Evolutionary conservation across 1,140 invertebrate species (phyloP).

Genomic region (Drosophila bocqueti): DNA sequence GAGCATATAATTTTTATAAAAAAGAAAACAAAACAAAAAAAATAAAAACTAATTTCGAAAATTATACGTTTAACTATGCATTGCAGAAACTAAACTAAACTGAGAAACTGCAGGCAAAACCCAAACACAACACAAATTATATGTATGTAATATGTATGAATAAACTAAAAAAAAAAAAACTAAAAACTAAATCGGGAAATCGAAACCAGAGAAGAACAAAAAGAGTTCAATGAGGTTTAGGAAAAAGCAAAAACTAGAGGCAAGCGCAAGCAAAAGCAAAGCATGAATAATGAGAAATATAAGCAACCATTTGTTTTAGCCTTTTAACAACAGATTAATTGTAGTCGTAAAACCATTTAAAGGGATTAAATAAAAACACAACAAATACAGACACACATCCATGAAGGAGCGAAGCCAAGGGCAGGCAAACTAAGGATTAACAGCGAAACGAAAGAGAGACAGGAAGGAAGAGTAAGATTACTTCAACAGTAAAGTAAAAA

Average conservation of each 20-base stretch:
- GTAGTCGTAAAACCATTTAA: conserved; percentile 52
- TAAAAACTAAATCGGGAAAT: conserved; percentile 12
- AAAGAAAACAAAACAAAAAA: too few relatives aligned
- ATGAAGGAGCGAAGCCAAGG: neutral
- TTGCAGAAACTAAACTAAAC: conserved; percentile 40
- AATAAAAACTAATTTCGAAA: conserved; percentile 23
- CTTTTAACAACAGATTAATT: conserved; percentile 47
- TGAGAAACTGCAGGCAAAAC: conserved; percentile 20
- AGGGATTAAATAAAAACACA: conserved; percentile 35
- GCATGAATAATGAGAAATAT: conserved; percentile 7
- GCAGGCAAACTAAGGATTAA: conserved; percentile 10
- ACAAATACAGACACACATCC: neutral
- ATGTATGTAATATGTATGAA: conserved; percentile 36
- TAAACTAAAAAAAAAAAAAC: conserved; percentile 23
- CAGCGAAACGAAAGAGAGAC: conserved; percentile 22
- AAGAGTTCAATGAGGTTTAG: conserved; percentile 22
- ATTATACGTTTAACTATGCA: conserved; percentile 39
- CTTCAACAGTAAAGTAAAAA: conserved; percentile 20
- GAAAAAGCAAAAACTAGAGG: conserved; percentile 6
- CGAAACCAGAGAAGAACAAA: neutral
- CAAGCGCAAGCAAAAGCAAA: conserved; percentile 9
- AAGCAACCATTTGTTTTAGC: conserved; percentile 35
- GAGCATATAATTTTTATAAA: conserved; percentile 8
- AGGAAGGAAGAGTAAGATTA: conserved; percentile 8
- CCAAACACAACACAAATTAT: conserved; percentile 9